These are phyloP conservation scores for Operophtera brumata DNA, from an alignment of 2,888 invertebrate species.

Conservation along the genomic window DNA sequence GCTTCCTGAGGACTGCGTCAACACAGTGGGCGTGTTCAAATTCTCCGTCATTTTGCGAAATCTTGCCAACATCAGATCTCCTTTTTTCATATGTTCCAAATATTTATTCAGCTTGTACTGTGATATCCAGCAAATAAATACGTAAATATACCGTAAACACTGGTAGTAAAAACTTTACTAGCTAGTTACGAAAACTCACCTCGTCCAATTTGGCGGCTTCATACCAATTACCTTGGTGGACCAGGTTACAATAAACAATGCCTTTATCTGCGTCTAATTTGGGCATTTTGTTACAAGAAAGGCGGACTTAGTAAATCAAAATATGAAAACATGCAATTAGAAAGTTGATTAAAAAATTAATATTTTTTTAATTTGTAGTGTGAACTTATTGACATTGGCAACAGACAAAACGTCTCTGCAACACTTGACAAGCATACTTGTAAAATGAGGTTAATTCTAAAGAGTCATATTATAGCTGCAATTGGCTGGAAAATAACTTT, in stretches of 20 bases:
- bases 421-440: no score
- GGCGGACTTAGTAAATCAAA: constrained; percentile 3
- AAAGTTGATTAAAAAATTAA: no score
- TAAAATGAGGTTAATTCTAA: no score
- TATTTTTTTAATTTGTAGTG: no score
- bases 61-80: constrained; percentile 67
- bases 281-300: constrained; percentile 35
- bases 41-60: constrained; percentile 69
- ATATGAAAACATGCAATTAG: not conserved
- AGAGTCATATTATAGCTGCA: no score
- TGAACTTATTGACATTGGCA: no score
- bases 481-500: no score
- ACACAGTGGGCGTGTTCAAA: constrained; percentile 53
- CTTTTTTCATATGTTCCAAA: constrained; percentile 69
- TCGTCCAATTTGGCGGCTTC: constrained; percentile 70
- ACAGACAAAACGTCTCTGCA: no score
- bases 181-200: constrained; percentile 40
- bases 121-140: constrained; percentile 11
- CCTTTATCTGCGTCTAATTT: constrained; percentile 61
- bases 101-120: constrained; percentile 67
- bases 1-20: constrained; percentile 62
- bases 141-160: constrained; percentile 18
- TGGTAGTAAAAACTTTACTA: constrained; percentile 16
- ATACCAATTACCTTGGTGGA: constrained; percentile 72
- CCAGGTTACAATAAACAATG: constrained; percentile 66